Evolutionary conservation across 2,888 invertebrate species (phyloP).

Genomic region (Archips crataeganus): DNA sequence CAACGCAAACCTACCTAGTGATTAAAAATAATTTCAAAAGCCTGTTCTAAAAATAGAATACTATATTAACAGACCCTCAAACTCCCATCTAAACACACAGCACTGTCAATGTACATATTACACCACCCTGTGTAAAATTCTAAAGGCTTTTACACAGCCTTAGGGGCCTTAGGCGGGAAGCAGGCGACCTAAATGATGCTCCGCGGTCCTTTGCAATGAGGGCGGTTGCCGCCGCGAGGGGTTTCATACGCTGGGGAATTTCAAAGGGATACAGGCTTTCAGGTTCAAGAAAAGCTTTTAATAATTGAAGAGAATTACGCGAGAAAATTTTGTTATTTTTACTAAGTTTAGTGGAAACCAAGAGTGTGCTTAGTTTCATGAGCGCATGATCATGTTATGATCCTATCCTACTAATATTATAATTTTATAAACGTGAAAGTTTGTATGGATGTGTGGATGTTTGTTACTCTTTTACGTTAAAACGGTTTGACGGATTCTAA

Average conservation of each 20-base stretch:
- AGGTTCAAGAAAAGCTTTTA: not conserved
- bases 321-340: not conserved
- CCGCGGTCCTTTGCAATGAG: slow-evolving; percentile 60
- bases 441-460: no score
- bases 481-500: no score
- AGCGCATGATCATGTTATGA: not conserved
- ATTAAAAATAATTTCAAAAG: no score
- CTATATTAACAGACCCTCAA: not conserved
- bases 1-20: no score
- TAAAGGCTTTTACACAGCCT: slow-evolving; percentile 43
- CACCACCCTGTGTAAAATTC: slow-evolving; percentile 30
- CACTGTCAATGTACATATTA: not conserved
- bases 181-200: slow-evolving; percentile 66
- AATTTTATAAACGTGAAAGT: no score
- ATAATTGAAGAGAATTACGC: slow-evolving; percentile 1
- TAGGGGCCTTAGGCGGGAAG: slow-evolving; percentile 41
- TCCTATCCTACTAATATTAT: no score
- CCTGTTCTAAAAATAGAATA: not conserved
- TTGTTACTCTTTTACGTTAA: no score
- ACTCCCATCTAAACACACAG: not conserved
- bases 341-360: not conserved
- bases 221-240: slow-evolving; percentile 49
- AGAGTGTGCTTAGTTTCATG: not conserved
- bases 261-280: slow-evolving; percentile 9
- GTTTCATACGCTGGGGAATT: slow-evolving; percentile 24